A percentile compares a stretch with the other conserved stretches of the same genome.
These are phyloP conservation scores for Myotis myotis DNA, from an alignment of 2,797 vertebrate species.

Conservation along the genomic window DNA sequence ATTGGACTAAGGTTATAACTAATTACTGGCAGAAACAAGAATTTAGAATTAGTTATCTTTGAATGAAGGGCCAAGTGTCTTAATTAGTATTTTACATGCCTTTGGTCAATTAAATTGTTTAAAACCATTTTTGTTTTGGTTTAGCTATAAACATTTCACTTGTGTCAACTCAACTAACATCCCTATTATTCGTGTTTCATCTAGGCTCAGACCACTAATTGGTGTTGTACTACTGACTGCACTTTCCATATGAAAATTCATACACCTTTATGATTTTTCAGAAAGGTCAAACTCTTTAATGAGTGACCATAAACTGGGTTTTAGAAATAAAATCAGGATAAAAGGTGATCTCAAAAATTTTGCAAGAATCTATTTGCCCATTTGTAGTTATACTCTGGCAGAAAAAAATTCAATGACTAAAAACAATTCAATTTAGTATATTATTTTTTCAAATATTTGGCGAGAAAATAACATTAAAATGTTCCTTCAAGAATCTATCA, in stretches of 20 bases:
- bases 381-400: neutral
- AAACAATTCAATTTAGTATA: neutral
- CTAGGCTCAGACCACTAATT: neutral
- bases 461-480: neutral
- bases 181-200: neutral
- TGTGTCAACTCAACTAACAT: neutral
- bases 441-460: neutral
- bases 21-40: slow-evolving; percentile 14
- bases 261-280: slow-evolving; percentile 1
- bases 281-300: neutral
- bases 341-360: neutral
- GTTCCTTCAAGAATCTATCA: neutral
- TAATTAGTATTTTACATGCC: neutral
- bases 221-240: neutral
- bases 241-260: neutral
- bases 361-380: neutral
- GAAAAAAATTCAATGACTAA: neutral
- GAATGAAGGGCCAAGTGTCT: slow-evolving; percentile 3
- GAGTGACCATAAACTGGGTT: slow-evolving; percentile 14
- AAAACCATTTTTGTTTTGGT: neutral
- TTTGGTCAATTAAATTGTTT: slow-evolving; percentile 4
- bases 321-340: slow-evolving; percentile 2
- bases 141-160: slow-evolving; percentile 23
- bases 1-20: neutral
- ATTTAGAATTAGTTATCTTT: slow-evolving; percentile 8